Conservation (phyloP, 2,113 vertebrate genomes). For the Malurus melanocephalus region DNA sequence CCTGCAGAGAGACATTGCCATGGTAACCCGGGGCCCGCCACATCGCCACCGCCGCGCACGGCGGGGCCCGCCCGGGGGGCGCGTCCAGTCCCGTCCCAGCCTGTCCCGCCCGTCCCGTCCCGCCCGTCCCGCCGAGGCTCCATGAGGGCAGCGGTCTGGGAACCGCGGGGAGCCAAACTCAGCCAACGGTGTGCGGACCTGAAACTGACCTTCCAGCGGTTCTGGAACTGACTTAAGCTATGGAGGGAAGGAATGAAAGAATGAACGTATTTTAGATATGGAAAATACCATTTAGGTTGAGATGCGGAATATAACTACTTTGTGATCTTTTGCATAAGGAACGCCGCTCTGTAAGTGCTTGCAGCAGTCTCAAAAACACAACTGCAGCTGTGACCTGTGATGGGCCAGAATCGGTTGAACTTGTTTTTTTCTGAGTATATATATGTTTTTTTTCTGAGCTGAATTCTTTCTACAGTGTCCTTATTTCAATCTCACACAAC, state of each 20-base stretch:
- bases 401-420: not conserved
- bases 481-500: not conserved
- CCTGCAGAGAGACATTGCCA: conserved; percentile 88
- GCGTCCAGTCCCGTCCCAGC: not conserved
- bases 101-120: not conserved
- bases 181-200: not conserved
- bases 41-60: not conserved
- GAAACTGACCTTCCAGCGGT: too few relatives aligned
- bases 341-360: not conserved
- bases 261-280: not conserved
- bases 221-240: not conserved
- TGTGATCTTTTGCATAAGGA: not conserved
- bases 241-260: not conserved
- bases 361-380: not conserved
- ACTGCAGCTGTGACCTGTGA: not conserved
- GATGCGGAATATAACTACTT: not conserved
- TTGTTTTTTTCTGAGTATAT: not conserved
- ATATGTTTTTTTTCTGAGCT: not conserved
- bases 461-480: not conserved
- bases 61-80: not conserved
- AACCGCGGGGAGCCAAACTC: not conserved
- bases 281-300: not conserved
- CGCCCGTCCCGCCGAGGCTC: not conserved
- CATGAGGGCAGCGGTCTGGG: not conserved
- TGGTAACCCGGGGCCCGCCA: conserved; percentile 74